These are phyloP conservation scores for Gorsachius goisagi DNA, from an alignment of 2,113 vertebrate species.

Conservation along the genomic window DNA sequence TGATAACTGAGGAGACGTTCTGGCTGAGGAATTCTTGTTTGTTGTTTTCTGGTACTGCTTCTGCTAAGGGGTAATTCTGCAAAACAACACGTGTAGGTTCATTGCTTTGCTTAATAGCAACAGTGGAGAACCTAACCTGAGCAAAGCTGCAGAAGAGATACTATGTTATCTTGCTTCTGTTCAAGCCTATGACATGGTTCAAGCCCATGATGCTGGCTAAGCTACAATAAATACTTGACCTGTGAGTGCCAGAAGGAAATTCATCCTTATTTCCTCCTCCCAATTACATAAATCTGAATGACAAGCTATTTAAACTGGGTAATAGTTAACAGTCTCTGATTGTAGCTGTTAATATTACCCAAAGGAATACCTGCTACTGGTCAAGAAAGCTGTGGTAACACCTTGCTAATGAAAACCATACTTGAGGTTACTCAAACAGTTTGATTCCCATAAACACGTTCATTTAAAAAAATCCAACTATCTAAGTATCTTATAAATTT, in stretches of 20 bases:
- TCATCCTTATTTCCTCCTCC: background rate
- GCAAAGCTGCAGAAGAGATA: background rate
- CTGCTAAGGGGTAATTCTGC: background rate
- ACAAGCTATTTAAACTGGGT: constrained; percentile 40
- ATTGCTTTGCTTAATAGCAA: constrained; percentile 21
- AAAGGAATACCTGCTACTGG: constrained; percentile 32
- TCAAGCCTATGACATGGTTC: background rate
- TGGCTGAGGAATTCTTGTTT: background rate
- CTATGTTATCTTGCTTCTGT: constrained; percentile 1
- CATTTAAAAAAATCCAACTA: background rate
- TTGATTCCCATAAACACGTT: background rate
- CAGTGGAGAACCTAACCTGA: background rate
- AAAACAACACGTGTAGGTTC: background rate
- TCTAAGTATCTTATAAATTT: background rate
- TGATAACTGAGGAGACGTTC: background rate
- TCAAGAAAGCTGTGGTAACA: background rate
- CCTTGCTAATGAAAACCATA: constrained; percentile 31
- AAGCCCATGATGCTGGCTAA: background rate
- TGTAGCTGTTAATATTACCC: constrained; percentile 55
- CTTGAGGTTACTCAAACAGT: background rate
- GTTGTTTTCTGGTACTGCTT: constrained; percentile 8
- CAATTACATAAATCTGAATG: constrained; percentile 39
- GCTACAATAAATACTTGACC: constrained; percentile 20
- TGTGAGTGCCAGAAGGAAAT: background rate
- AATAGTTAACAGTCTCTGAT: constrained; percentile 53